Base-by-base conservation (phyloP, 2,888 invertebrate genomes). In the Tetropium fuscum region DNA sequence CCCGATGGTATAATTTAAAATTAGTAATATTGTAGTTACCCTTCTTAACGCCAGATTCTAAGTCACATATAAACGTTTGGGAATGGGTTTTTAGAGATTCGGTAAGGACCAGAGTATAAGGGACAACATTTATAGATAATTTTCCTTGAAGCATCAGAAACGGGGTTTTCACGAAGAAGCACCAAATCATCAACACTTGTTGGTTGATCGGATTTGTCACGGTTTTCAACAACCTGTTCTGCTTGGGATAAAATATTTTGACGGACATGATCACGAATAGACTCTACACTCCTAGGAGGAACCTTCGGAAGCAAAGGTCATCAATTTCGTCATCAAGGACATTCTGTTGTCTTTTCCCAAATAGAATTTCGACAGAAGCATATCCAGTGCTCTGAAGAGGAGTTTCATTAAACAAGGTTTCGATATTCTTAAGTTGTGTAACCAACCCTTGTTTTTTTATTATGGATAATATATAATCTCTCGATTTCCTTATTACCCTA, bases 341-440 rank as follows among this genome's bases (percentile, higher is more conserved):
- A 13, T 44, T 34, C 10, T 5, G 1, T 8, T 13, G 34, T 11
- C 11, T 43, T 11, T 22, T 32, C 6, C 54, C 54, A 34, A 16
- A 44, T 3, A 54, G n/a, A 10, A 54, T 54, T 44, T 54, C 32
- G 4, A 2, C 4, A 8, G 54, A 45, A 1, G 54, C 18, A 20
- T 47, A 58, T 8, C 51, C 45, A 0, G 62, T 62, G 22, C 48
- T 54, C 27, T 43, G 19, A 51, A 59, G 62, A 4, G 58, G 58
- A 11, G 41, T 16, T 10, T 25, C 10, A 56, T 59, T 62, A 30
- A 57, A 57, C 2, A 47, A 8, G 7, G 13, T 27, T 48, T 43
- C 57, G 1, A 56, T 48, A 2, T 11, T 22, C 5, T 1, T 2
- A 4, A 57, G 10, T 7, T 27, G 32, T 0, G 25, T 18, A 20